Base-by-base conservation (phyloP, 2,797 vertebrate genomes). In the Urophycis tenuis region DNA sequence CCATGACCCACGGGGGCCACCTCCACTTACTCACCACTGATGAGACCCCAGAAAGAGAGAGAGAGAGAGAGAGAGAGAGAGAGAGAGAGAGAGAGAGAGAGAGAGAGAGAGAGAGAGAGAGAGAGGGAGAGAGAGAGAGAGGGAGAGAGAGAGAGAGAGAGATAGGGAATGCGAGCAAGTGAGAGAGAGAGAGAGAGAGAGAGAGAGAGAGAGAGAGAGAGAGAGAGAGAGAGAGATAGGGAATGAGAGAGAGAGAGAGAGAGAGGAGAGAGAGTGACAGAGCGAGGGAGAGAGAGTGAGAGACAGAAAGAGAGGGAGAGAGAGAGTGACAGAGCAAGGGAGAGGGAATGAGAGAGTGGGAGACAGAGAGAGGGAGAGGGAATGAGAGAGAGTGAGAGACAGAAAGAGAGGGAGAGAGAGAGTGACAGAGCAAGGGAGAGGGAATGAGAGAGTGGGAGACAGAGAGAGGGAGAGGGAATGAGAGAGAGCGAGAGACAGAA, bases 11-110 rank as follows among this genome's bases (percentile, higher is more conserved):
- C 78, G 85, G 78, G 78, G 73, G 19, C 49, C 49, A 19, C 49
- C 17, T 36, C 84, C 82, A 83, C 82, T 76, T 74, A 85, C 72
- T 83, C 79, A 78, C 79, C 79, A 79, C 74, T 80, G 77, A 76
- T 84, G 53, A 35, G 12, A 75, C 49, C 74, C 71, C 72, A 31
- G 25, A 77, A 32, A 74, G 71, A 35, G 31, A 12, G 45, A 77
- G 72, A 71, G 60, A 45, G 39, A 14, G 39, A 45, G 39, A 14
- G 39, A 17, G 34, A 35, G 34, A 35, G 34, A 35, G 34, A 35
- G 34, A 35, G 34, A 35, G 34, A 35, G 34, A 35, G 34, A 35
- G 34, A 35, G 8, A 3, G 34, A 35, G 34, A 8, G 34, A 35
- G 34, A 35, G 34, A 35, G 34, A 35, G 34, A 35, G 34, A 35